Percentiles rank a stretch among this genome's conserved stretches.
Evolutionary conservation across 2,888 invertebrate species (phyloP).

Genomic region (Epinotia ramella): DNA sequence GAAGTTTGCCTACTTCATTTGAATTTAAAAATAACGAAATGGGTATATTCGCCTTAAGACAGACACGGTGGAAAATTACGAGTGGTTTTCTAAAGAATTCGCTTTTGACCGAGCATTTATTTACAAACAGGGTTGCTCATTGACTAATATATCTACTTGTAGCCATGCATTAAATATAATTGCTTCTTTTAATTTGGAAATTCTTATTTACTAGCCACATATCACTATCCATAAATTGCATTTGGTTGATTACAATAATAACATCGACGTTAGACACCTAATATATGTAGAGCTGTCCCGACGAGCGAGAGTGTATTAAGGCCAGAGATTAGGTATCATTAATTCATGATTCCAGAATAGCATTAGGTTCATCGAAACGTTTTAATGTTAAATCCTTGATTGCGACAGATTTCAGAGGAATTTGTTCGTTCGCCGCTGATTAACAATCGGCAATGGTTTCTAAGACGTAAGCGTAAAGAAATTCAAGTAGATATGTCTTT

Average conservation of each 20-base stretch:
- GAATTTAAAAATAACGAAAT: slow-evolving; percentile 3
- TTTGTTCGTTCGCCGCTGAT: not conserved
- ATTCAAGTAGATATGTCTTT: no score
- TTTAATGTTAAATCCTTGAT: not conserved
- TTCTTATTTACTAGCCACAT: not conserved
- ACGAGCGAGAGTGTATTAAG: not conserved
- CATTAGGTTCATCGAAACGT: not conserved
- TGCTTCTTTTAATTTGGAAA: slow-evolving; percentile 26
- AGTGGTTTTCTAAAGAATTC: slow-evolving; percentile 2
- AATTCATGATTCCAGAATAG: not conserved
- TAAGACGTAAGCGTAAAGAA: not conserved
- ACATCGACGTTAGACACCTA: slow-evolving; percentile 7
- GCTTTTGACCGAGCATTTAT: not conserved
- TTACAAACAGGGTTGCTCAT: not conserved
- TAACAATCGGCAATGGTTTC: not conserved
- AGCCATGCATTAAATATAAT: slow-evolving; percentile 5
- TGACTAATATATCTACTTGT: not conserved
- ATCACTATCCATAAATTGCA: slow-evolving; percentile 9
- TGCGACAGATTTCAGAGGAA: not conserved
- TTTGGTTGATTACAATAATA: slow-evolving; percentile 27
- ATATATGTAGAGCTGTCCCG: not conserved
- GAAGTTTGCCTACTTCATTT: slow-evolving; percentile 1
- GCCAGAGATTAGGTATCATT: not conserved
- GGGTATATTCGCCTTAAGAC: not conserved
- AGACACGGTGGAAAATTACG: not conserved